Evolutionary conservation across 2,797 vertebrate species (phyloP).

Genomic region (Strix occidentalis): DNA sequence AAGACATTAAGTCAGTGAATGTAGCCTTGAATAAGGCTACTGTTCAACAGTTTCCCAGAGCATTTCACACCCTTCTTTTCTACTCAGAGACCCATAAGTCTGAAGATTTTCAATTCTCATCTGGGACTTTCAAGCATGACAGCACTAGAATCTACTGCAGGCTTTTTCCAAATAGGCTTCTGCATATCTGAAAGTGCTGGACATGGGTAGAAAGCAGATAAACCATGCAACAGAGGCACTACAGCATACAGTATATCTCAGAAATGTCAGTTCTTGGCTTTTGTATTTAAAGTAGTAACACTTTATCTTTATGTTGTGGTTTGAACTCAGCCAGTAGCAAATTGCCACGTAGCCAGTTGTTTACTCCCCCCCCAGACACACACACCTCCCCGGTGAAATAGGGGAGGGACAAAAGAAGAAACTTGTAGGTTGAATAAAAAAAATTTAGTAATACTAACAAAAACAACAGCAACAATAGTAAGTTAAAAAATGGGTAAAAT

Average conservation of each 20-base stretch:
- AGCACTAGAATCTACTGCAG: background rate
- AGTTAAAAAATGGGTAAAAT: no score
- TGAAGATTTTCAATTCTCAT: background rate
- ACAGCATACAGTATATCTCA: rapidly evolving
- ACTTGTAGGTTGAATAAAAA: no score
- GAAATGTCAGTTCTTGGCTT: background rate
- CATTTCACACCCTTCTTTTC: background rate
- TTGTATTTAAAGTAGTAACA: background rate
- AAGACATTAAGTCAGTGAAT: background rate
- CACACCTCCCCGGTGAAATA: no score
- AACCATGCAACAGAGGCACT: rapidly evolving
- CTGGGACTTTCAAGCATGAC: background rate
- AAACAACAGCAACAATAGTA: no score
- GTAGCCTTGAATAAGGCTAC: background rate
- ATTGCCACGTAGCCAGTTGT: no score
- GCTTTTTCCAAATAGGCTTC: background rate
- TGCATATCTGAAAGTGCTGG: background rate
- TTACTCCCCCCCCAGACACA: no score
- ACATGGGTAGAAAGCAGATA: background rate
- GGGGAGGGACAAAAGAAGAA: no score
- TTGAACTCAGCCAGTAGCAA: no score
- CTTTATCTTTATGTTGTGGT: background rate
- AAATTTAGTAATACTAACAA: no score
- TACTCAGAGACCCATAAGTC: background rate
- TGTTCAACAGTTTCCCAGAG: background rate